phyloP scores from a whole-genome alignment of 1,140 invertebrate species.

The Drosophila funebris region DNA sequence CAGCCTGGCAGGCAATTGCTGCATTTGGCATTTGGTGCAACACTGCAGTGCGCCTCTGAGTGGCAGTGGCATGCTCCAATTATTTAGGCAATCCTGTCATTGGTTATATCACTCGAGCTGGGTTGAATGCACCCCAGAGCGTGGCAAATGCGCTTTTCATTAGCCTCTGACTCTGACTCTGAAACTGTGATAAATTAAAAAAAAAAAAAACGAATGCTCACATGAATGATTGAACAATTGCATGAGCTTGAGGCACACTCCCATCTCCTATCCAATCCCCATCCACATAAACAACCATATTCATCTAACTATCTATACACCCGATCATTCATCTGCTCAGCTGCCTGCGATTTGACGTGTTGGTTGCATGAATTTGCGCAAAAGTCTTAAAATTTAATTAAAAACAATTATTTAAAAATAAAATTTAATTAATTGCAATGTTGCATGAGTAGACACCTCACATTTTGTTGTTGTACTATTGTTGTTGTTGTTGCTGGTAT shows the following conservation, averaged over 20 bases:
- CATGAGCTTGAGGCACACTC: slow-evolving; percentile 63
- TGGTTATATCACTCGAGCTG: slow-evolving; percentile 66
- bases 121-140: slow-evolving; percentile 63
- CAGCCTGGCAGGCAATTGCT: slow-evolving; percentile 35
- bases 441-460: slow-evolving; percentile 74
- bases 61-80: slow-evolving; percentile 78
- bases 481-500: slow-evolving; percentile 39
- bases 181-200: slow-evolving; percentile 25
- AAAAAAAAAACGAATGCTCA: slow-evolving; percentile 46
- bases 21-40: slow-evolving; percentile 65
- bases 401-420: slow-evolving; percentile 82
- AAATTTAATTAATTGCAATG: slow-evolving; percentile 81
- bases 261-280: not conserved
- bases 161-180: slow-evolving; percentile 63
- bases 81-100: slow-evolving; percentile 68
- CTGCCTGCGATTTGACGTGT: slow-evolving; percentile 3
- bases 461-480: slow-evolving; percentile 27
- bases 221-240: slow-evolving; percentile 20
- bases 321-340: slow-evolving; percentile 45
- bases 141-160: slow-evolving; percentile 52
- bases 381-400: slow-evolving; percentile 75
- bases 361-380: slow-evolving; percentile 71
- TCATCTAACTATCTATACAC: slow-evolving; percentile 4
- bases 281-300: slow-evolving; percentile 13
- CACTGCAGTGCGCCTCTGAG: slow-evolving; percentile 67